A percentile compares a stretch with the other conserved stretches of the same genome.
Evolutionary conservation across 1,140 invertebrate species (phyloP).

Genomic region (Dermatophagoides farinae): DNA sequence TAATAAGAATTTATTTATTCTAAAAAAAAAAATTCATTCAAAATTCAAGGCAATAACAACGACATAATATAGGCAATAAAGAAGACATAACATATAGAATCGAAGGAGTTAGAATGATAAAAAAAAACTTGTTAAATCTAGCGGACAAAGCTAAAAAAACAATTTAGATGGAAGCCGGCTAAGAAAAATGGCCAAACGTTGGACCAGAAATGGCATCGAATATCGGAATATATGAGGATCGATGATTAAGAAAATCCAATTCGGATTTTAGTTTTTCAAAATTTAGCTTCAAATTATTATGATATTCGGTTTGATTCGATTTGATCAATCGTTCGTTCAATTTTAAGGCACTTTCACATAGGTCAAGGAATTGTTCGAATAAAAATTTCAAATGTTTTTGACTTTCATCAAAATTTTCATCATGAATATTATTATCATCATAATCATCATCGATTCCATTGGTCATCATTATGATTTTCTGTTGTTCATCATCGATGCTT

Average conservation of each 20-base stretch:
- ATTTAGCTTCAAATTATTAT: slow-evolving; percentile 57
- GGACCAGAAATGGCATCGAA: slow-evolving; percentile 10
- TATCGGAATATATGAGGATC: slow-evolving; percentile 8
- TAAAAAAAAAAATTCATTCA: too few relatives aligned
- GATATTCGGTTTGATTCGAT: slow-evolving; percentile 67
- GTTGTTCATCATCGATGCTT: neutral
- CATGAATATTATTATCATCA: neutral
- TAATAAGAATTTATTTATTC: too few relatives aligned
- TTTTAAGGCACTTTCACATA: slow-evolving; percentile 64
- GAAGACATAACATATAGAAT: too few relatives aligned
- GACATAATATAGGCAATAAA: too few relatives aligned
- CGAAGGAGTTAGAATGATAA: too few relatives aligned
- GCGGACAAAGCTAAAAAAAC: too few relatives aligned
- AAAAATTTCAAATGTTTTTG: slow-evolving; percentile 7
- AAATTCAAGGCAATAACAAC: too few relatives aligned
- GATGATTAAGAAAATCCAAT: slow-evolving; percentile 32
- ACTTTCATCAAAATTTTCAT: neutral
- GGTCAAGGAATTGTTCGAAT: slow-evolving; percentile 42
- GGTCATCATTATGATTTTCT: slow-evolving; percentile 34
- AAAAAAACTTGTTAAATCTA: too few relatives aligned
- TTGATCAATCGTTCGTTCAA: slow-evolving; percentile 63
- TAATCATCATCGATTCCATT: slow-evolving; percentile 26
- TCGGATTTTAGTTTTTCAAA: slow-evolving; percentile 61
- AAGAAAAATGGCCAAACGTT: neutral
- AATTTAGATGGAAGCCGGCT: too few relatives aligned